A percentile compares a stretch with the other conserved stretches of the same genome.
Evolutionary conservation across 2,797 vertebrate genomes (phyloP).

Genomic region (Phylloscopus collybita): DNA sequence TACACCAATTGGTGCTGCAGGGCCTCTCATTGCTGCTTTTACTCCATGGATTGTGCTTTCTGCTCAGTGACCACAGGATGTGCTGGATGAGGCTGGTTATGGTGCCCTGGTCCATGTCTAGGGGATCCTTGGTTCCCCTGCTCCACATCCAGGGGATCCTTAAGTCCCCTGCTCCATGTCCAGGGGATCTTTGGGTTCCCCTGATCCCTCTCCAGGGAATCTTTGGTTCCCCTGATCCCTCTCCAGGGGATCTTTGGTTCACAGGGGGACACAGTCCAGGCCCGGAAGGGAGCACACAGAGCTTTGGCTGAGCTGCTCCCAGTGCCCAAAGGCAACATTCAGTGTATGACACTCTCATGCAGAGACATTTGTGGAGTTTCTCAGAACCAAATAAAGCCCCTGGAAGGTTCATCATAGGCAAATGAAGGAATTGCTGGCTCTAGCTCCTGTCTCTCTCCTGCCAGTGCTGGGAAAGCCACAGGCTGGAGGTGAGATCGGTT

Average conservation of each 20-base stretch:
- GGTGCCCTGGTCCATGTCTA: no score
- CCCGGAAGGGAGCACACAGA: neutral
- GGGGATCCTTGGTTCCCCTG: neutral
- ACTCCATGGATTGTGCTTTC: neutral
- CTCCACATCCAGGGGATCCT: no score
- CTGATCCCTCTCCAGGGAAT: no score
- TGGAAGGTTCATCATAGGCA: neutral
- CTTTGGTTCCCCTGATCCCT: neutral
- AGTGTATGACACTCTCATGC: neutral
- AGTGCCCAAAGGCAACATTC: neutral
- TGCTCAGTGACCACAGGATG: neutral
- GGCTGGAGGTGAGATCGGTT: neutral
- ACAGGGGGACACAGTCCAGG: neutral
- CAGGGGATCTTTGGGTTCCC: neutral
- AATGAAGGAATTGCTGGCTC: neutral
- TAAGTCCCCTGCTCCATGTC: neutral
- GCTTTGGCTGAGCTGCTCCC: neutral
- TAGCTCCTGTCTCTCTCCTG: neutral
- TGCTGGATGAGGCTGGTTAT: neutral
- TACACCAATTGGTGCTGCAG: neutral
- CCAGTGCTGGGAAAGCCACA: neutral
- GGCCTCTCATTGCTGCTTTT: neutral
- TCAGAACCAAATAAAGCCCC: neutral
- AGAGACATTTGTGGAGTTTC: neutral
- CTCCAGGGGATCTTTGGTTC: neutral